Base-by-base conservation (phyloP, 23 tunicate genomes). In the Styela plicata region DNA sequence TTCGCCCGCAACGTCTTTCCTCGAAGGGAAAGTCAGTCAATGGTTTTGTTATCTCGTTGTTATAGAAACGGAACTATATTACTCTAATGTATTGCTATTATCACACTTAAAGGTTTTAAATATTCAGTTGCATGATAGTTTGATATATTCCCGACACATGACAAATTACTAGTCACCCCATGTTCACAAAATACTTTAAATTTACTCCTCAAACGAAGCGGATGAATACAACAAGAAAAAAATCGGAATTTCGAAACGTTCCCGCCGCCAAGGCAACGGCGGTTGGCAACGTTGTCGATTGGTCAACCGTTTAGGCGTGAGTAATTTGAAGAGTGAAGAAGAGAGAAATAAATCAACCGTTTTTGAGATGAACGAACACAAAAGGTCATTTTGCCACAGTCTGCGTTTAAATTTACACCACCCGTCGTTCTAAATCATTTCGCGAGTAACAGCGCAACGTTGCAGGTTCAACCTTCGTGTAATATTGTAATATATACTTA, bases 191-290 rank as follows among this genome's bases (percentile, higher is more conserved):
- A n/a, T n/a, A n/a, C n/a, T n/a, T n/a, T n/a, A n/a, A n/a, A n/a
- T n/a, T n/a, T n/a, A n/a, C n/a, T n/a, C n/a, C n/a, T n/a, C n/a
- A n/a, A n/a, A n/a, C n/a, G n/a, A n/a, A 30, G 77, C 77, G 77
- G 77, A 71, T 71, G 77, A 71, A 71, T 71, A 71, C 77, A 3
- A 28, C 7, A 18, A 13, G 3, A 18, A 33, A 34, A 30, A 28
- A 36, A 34, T 71, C 36, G 34, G 34, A 71, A 28, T 71, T 71
- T 71, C 36, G 34, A 71, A 71, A 28, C 7, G 24, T 71, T 71
- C 77, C 77, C 77, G 77, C 77, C 34, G 37, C 36, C 77, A 34
- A 27, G 77, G 77, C 77, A 71, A 71, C 77, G 77, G 77, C 77
- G 77, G 77, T 71, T 71, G 35, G 35, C 35, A 30, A 33, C 36